Evolutionary conservation across 2,888 invertebrate species (phyloP).

Genomic region (Quadriops clusia): DNA sequence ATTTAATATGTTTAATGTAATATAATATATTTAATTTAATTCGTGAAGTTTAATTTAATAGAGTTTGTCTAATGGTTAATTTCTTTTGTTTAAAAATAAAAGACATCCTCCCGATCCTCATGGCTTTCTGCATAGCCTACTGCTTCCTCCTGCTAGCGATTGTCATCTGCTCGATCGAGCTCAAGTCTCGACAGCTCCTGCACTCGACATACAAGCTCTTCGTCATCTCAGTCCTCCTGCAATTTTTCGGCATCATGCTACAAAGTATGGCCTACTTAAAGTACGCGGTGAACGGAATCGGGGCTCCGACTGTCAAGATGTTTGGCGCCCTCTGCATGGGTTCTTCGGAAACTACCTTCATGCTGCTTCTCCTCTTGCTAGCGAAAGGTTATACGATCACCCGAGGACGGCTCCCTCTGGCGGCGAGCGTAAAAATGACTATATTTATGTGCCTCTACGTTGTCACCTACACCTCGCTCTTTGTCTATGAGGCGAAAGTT

Average conservation of each 20-base stretch:
- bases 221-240: slow-evolving; percentile 55
- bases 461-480: slow-evolving; percentile 60
- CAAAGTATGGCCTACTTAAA: slow-evolving; percentile 61
- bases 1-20: no score
- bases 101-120: slow-evolving; percentile 78
- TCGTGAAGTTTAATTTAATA: no score
- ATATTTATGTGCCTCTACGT: slow-evolving; percentile 69
- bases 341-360: slow-evolving; percentile 60
- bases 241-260: slow-evolving; percentile 57
- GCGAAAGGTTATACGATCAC: slow-evolving; percentile 89
- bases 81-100: no score
- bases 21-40: no score
- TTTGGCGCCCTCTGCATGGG: slow-evolving; percentile 59
- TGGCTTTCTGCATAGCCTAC: slow-evolving; percentile 63
- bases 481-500: slow-evolving; percentile 68
- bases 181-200: slow-evolving; percentile 67
- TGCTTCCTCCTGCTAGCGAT: slow-evolving; percentile 58
- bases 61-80: no score
- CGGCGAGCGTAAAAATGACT: slow-evolving; percentile 63
- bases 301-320: slow-evolving; percentile 39
- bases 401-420: slow-evolving; percentile 61
- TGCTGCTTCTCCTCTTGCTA: slow-evolving; percentile 67
- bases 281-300: slow-evolving; percentile 64
- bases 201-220: slow-evolving; percentile 85
- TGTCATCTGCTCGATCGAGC: slow-evolving; percentile 60